phyloP scores from a whole-genome alignment of 2,888 invertebrate species.

The Luperina nickerlii region DNA sequence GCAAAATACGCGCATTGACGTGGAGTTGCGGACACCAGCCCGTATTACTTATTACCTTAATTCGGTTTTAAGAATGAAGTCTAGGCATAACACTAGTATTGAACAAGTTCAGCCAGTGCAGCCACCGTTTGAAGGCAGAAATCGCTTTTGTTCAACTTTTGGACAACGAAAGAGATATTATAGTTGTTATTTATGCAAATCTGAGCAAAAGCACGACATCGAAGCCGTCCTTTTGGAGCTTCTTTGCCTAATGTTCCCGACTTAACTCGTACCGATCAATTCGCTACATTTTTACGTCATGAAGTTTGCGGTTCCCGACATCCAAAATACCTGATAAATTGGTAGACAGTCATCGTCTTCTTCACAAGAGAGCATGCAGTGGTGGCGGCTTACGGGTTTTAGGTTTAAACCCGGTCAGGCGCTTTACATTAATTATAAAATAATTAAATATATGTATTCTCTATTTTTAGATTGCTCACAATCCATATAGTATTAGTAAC shows the following conservation, averaged over 20 bases:
- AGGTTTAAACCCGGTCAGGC: not conserved
- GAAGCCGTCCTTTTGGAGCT: constrained; percentile 62
- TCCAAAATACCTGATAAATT: constrained; percentile 21
- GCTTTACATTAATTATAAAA: not conserved
- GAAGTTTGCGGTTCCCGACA: constrained; percentile 32
- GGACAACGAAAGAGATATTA: constrained; percentile 73
- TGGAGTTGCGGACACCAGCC: too few relatives aligned
- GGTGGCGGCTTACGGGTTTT: not conserved
- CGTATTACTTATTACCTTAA: too few relatives aligned
- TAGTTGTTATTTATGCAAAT: constrained; percentile 86
- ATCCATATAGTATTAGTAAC: too few relatives aligned
- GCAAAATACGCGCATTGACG: too few relatives aligned
- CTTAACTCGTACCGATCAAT: constrained; percentile 67
- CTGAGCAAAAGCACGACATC: constrained; percentile 83
- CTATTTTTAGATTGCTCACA: too few relatives aligned
- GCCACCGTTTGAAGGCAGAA: constrained; percentile 35
- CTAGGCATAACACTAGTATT: not conserved
- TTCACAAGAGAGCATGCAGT: not conserved
- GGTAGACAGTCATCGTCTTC: not conserved
- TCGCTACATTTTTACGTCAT: constrained; percentile 55
- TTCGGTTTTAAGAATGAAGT: not conserved
- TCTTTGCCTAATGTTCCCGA: constrained; percentile 68
- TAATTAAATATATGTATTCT: too few relatives aligned
- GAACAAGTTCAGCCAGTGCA: not conserved
- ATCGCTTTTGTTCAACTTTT: constrained; percentile 71